These are phyloP conservation scores for Oopsacas minuta DNA, from an alignment of 37 sponge, comb jelly and placozoan genomes.

Conservation along the genomic window DNA sequence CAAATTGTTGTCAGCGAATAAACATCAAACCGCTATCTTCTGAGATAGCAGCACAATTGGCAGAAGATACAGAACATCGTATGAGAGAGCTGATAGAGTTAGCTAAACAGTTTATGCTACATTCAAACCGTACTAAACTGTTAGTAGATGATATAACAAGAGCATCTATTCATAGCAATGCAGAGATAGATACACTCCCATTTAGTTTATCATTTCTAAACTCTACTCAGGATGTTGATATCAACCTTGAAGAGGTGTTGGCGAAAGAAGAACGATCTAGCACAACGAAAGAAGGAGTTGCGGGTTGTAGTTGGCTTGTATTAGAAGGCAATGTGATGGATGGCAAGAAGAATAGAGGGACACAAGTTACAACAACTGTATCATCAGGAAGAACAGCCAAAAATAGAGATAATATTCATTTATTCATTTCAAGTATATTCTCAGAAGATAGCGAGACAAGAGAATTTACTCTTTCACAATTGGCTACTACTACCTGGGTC, in stretches of 20 bases:
- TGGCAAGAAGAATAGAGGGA: conserved; percentile 3
- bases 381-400: background rate
- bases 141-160: background rate
- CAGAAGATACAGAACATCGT: background rate
- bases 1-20: background rate
- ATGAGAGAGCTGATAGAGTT: background rate
- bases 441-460: background rate
- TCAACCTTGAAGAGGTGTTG: background rate
- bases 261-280: background rate
- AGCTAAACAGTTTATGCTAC: background rate
- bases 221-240: background rate
- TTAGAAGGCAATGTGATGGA: background rate
- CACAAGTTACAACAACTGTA: background rate
- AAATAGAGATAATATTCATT: background rate
- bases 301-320: background rate
- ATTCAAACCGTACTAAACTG: conserved; percentile 14
- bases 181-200: background rate
- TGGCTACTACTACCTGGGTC: background rate
- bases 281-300: background rate
- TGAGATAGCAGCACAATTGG: background rate
- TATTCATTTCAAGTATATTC: background rate
- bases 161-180: background rate
- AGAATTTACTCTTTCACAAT: background rate
- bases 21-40: background rate
- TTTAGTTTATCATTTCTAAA: background rate